Conservation (phyloP, 92 coral and sea anemone species). For the Pocillopora grandis region DNA sequence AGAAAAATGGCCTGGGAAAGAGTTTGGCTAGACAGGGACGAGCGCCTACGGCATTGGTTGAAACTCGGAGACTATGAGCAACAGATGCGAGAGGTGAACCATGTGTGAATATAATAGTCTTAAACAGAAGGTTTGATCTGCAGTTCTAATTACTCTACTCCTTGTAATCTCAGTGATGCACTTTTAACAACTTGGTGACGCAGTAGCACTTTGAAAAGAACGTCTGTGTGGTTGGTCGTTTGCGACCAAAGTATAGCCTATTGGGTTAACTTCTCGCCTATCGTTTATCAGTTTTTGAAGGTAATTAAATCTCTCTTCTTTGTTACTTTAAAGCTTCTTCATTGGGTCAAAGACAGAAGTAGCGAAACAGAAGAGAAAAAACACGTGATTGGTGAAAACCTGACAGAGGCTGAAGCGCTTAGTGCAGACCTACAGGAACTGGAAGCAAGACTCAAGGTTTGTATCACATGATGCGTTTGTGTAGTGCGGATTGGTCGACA, state of each 20-base stretch:
- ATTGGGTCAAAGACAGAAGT: constrained; percentile 76
- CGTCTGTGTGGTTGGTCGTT: too few species aligned
- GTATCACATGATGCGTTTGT: constrained; percentile 13
- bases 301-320: neutral
- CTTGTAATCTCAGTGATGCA: too few species aligned
- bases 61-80: constrained; percentile 69
- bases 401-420: constrained; percentile 72
- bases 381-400: constrained; percentile 80
- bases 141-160: too few species aligned
- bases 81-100: constrained; percentile 60
- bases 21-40: constrained; percentile 81
- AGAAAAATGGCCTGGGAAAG: constrained; percentile 73
- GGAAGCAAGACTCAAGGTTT: constrained; percentile 82
- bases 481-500: neutral
- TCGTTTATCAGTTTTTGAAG: too few species aligned
- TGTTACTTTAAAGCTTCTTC: constrained; percentile 58
- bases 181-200: too few species aligned
- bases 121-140: too few species aligned
- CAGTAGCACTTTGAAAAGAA: too few species aligned
- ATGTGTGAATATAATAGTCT: neutral
- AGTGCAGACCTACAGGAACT: constrained; percentile 63
- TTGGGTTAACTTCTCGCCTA: too few species aligned
- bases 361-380: constrained; percentile 61
- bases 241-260: too few species aligned
- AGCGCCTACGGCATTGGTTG: constrained; percentile 75